These are phyloP conservation scores for Dipodomys ordii DNA, from an alignment of 2,113 vertebrate genomes.

Conservation along the genomic window DNA sequence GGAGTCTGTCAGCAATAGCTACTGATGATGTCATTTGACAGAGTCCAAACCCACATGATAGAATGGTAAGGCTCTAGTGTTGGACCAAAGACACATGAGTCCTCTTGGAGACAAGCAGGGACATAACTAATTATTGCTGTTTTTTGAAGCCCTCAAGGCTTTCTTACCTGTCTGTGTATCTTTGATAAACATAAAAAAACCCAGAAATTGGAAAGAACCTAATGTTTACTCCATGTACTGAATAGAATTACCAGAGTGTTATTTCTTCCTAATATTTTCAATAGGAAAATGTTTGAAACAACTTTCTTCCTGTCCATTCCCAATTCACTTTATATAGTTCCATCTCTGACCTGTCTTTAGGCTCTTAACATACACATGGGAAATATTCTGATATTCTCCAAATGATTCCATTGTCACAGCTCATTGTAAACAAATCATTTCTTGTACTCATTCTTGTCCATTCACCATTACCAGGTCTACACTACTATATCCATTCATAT, in stretches of 20 bases:
- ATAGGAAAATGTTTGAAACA: not conserved
- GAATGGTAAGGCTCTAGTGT: not conserved
- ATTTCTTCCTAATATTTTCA: not conserved
- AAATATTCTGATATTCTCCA: not conserved
- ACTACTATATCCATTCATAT: conserved; percentile 60
- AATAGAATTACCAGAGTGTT: not conserved
- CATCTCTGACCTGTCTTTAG: not conserved
- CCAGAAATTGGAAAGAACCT: not conserved
- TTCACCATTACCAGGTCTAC: conserved; percentile 51
- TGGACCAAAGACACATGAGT: not conserved
- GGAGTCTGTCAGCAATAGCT: not conserved
- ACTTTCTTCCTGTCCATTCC: not conserved
- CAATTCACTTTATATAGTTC: not conserved
- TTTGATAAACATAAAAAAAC: not conserved
- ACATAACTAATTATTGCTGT: not conserved
- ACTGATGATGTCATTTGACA: not conserved
- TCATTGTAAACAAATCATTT: not conserved
- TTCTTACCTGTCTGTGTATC: not conserved
- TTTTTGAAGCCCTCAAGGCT: not conserved
- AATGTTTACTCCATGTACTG: not conserved
- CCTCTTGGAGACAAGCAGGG: not conserved
- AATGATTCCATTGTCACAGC: not conserved
- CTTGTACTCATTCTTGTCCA: not conserved
- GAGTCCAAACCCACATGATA: not conserved
- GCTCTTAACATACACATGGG: not conserved